phyloP scores from a whole-genome alignment of 2,888 invertebrate species.

The Blomia tropicalis region DNA sequence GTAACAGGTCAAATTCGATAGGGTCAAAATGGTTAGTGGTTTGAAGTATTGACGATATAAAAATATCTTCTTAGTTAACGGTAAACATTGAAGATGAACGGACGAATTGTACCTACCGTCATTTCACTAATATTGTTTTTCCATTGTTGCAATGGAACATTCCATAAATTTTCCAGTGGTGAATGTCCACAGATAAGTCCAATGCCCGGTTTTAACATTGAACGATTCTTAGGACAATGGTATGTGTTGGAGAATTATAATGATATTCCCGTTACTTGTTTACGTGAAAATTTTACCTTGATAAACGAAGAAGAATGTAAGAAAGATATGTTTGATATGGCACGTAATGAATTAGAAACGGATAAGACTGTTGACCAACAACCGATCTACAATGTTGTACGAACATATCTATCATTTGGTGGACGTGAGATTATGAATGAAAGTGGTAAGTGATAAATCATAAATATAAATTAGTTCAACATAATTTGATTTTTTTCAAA shows the following conservation, averaged over 20 bases:
- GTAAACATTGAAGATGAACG: too few relatives aligned
- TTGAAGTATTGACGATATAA: too few relatives aligned
- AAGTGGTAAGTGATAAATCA: slow-evolving; percentile 6
- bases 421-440: slow-evolving; percentile 3
- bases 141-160: background rate
- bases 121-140: too few relatives aligned
- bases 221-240: slow-evolving; percentile 61
- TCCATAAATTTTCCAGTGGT: slow-evolving; percentile 56
- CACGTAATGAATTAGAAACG: slow-evolving; percentile 7
- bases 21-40: too few relatives aligned
- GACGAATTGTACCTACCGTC: too few relatives aligned
- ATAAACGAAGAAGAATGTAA: slow-evolving; percentile 40
- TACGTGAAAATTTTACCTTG: slow-evolving; percentile 58
- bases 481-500: background rate
- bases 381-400: background rate
- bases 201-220: slow-evolving; percentile 55
- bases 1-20: too few relatives aligned
- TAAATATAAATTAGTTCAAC: too few relatives aligned
- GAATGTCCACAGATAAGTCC: slow-evolving; percentile 57
- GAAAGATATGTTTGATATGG: background rate
- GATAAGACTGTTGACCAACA: background rate
- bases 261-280: slow-evolving; percentile 54
- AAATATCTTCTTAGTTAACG: too few relatives aligned
- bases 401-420: slow-evolving; percentile 9
- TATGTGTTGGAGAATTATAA: slow-evolving; percentile 66